These are phyloP conservation scores for Delphinapterus leucas DNA, from an alignment of 2,113 vertebrate species.

Conservation along the genomic window DNA sequence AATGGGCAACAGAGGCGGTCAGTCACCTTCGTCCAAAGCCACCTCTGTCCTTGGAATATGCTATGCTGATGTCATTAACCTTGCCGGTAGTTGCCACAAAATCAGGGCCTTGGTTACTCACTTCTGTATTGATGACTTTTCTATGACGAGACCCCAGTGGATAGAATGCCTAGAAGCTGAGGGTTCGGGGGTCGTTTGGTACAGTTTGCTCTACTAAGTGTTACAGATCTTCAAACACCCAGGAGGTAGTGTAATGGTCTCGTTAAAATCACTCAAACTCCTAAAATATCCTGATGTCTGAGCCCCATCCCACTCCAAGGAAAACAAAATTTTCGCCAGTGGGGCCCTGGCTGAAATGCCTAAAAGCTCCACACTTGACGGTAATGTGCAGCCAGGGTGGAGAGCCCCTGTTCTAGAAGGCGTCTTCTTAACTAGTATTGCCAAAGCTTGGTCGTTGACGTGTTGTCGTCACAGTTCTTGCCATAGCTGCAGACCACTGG, in stretches of 20 bases:
- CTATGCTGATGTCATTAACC: background rate
- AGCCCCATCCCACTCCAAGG: too few species aligned
- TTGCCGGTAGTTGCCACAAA: background rate
- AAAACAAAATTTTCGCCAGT: background rate
- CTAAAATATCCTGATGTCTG: background rate
- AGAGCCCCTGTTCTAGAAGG: background rate
- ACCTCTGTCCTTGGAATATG: background rate
- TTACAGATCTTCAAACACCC: background rate
- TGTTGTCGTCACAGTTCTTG: background rate
- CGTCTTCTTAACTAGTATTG: background rate
- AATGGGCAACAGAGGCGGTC: background rate
- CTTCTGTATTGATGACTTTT: background rate
- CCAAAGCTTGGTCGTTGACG: accelerated
- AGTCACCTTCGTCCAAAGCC: background rate
- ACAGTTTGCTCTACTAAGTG: background rate
- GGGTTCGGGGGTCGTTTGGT: too few species aligned
- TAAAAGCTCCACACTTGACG: background rate
- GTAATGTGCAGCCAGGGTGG: background rate
- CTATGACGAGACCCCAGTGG: background rate
- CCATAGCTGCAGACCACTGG: background rate
- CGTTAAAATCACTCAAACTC: background rate
- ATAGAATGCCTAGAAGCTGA: background rate
- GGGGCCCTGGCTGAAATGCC: background rate
- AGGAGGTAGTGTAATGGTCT: background rate
- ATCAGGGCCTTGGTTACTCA: background rate